Evolutionary conservation across 2,888 invertebrate species (phyloP), one percentile per base, ranked within the genome.

Genomic region (Heliconius sara): DNA sequence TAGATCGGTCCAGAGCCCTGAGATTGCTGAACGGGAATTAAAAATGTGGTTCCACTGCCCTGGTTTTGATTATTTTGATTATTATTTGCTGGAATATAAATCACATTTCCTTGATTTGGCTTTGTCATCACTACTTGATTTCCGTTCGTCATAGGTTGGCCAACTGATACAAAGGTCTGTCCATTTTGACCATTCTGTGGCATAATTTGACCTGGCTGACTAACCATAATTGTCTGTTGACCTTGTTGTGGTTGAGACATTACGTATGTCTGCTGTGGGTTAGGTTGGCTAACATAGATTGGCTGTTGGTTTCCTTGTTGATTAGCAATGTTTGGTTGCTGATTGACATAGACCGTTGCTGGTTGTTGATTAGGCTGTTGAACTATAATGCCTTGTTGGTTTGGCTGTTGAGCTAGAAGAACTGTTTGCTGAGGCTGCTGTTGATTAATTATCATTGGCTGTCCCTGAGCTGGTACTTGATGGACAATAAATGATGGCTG

Each of bases 41-140:
- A 84, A 43, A 85, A 83, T 7, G 83, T 83, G 30, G 84, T 82
- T 9, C 83, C 77, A 25, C 80, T 76, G 75, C n/a, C 65, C 47
- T 67, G 77, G 30, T 80, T 80, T 52, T 63, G 80, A 34, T 76
- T 73, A 70, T 81, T 84, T 73, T 84, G 83, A 60, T 78, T 80
- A 82, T 85, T 87, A 82, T 85, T 87, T 43, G 87, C 19, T 25
- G 91, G 91, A 67, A 89, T 84, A 25, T 89, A 77, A 0, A 88
- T 88, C 3, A 89, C 75, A 39, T 68, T 83, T 13, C 80, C 82
- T 60, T 81, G 74, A 75, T 77, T 75, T 80, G 83, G 71, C 83
- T 75, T 65, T 85, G 39, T 77, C 43, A 75, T 43, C 19, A 75
- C 27, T n/a, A 47, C 43, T 75, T 75, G 75, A 65, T 75, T 75